Evolutionary conservation across 2,113 vertebrate genomes (phyloP), one percentile per base, ranked within the genome.

Genomic region (Origma solitaria): DNA sequence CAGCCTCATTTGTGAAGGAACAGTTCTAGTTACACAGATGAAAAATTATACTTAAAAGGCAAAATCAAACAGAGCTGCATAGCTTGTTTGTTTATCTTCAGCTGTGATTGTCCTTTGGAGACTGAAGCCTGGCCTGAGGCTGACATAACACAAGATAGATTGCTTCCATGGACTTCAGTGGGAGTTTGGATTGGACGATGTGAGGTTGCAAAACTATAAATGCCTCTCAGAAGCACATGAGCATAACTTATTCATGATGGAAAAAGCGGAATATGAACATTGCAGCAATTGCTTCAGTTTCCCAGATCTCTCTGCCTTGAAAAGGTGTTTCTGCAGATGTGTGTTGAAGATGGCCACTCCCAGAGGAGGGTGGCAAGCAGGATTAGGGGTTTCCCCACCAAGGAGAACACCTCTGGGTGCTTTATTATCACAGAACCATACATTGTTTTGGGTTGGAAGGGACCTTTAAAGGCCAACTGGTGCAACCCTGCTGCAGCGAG

Each of bases 41-140:
- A 91, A 92, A 96, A 95, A 71, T 84, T 50, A 68, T 91, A 82
- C 73, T 90, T 96, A 87, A 85, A 96, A 94, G 90, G 70, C 80
- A 92, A 92, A 95, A 49, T 33, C 28, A 89, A 95, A 79, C 93
- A 93, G 42, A 94, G 75, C 78, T 56, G 10, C 23, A 38, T 42
- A 64, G 78, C 75, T 91, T 94, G 93, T 96, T 96, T 95, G 83
- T 88, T 92, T 96, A 75, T 96, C 69, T 95, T 84, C 61, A 37
- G 70, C 76, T 75, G 22, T 84, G 73, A 95, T 96, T 94, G 79
- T 93, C 79, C 79, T 95, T 92, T 25, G 30, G 90, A 96, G 82
- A 90, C 82, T 42, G 49, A 88, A 85, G 88, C 35, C 66, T 40
- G 71, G 58, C 88, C 51, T 3, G 1, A 49, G 57, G 82, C 82